These are phyloP conservation scores for Dascillus cervinus DNA, from an alignment of 2,888 invertebrate genomes.

Conservation along the genomic window DNA sequence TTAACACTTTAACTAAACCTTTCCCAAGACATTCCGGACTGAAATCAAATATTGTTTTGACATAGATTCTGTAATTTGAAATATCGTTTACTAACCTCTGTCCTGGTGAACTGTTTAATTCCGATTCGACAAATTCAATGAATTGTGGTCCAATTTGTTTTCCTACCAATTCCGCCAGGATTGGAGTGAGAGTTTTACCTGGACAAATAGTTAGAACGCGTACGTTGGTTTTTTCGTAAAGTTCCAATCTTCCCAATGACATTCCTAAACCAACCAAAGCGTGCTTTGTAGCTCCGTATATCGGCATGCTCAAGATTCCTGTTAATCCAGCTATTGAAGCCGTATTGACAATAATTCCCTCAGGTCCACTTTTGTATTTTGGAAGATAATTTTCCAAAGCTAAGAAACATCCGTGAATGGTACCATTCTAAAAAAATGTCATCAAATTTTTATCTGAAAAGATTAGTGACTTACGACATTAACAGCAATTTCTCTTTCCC, in stretches of 20 bases:
- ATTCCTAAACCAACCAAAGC: conserved; percentile 33
- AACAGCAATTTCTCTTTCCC: conserved; percentile 19
- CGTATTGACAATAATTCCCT: conserved; percentile 44
- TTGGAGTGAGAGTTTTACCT: conserved; percentile 37
- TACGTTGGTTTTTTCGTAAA: conserved; percentile 35
- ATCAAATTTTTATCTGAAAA: too few species aligned
- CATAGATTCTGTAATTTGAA: too few species aligned
- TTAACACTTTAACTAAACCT: conserved; percentile 37
- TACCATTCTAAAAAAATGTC: conserved; percentile 36
- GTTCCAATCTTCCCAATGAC: conserved; percentile 27
- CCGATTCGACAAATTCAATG: too few species aligned
- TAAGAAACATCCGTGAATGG: conserved; percentile 38
- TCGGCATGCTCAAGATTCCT: conserved; percentile 29
- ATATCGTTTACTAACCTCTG: too few species aligned
- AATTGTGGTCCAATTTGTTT: too few species aligned
- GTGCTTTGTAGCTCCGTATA: conserved; percentile 38
- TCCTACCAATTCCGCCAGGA: too few species aligned
- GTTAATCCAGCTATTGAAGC: conserved; percentile 41
- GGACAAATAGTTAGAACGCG: conserved; percentile 39
- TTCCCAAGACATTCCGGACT: conserved; percentile 38
- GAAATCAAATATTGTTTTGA: too few species aligned
- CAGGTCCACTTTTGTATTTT: conserved; percentile 41
- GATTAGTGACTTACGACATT: conserved; percentile 22
- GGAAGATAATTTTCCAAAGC: conserved; percentile 42
- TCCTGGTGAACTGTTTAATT: too few species aligned